Evolutionary conservation across 2,113 vertebrate species (phyloP).

Genomic region (Gulo gulo): DNA sequence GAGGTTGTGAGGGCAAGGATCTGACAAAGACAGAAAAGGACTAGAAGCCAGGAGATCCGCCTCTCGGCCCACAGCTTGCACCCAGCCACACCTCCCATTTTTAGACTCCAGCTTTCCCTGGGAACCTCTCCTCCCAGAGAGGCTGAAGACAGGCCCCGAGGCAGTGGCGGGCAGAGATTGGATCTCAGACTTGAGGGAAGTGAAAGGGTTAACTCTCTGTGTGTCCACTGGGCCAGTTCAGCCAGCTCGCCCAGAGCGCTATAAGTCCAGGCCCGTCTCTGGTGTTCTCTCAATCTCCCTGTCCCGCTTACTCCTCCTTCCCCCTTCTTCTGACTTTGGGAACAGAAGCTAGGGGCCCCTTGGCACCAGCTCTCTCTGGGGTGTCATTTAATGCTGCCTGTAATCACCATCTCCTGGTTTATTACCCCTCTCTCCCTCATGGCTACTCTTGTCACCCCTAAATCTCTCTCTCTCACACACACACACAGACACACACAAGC

Average conservation of each 20-base stretch:
- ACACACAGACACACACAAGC: not conserved
- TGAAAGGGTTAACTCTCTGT: conserved; percentile 19
- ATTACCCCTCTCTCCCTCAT: not conserved
- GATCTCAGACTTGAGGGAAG: not conserved
- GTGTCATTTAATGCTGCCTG: conserved; percentile 17
- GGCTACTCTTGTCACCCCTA: not conserved
- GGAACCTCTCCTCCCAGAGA: conserved; percentile 50
- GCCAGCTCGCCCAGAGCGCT: not conserved
- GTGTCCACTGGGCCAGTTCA: not conserved
- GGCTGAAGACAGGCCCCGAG: not conserved
- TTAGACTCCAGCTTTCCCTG: conserved; percentile 31
- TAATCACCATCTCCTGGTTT: conserved; percentile 23
- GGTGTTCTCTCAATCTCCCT: not conserved
- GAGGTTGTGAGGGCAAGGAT: too few species aligned
- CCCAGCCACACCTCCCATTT: not conserved
- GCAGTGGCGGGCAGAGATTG: not conserved
- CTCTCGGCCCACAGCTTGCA: not conserved
- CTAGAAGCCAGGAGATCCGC: not conserved
- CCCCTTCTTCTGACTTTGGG: not conserved
- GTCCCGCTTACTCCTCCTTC: not conserved
- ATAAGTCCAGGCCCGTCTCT: not conserved
- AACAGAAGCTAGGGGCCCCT: not conserved
- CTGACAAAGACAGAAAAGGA: not conserved
- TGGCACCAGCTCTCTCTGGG: not conserved
- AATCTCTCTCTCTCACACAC: not conserved